Base-by-base conservation (phyloP, 2,888 invertebrate genomes). In the Trypoxylon attenuatum region DNA sequence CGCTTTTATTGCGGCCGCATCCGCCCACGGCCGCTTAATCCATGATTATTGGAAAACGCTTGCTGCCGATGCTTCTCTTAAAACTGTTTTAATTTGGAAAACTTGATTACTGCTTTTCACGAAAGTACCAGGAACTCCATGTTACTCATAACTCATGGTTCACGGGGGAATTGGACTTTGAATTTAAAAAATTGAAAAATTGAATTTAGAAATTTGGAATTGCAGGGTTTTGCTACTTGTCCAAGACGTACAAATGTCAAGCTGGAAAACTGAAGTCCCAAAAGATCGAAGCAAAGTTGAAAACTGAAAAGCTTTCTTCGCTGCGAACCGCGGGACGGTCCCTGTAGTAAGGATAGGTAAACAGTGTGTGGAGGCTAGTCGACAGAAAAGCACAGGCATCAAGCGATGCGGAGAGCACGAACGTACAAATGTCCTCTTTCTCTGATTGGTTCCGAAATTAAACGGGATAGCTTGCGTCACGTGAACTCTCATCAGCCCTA, bases 401-500 rank as follows among this genome's bases (percentile, higher is more conserved):
- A 19, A 16, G 8, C 5, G 41, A 58, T 33, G 52, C 41, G 39
- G 52, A 33, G 19, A 42, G n/a, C 46, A 50, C 49, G 18, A 18
- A 22, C 5, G 49, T 21, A 25, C 19, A 21, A 45, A 42, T 55
- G 51, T 43, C 62, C 69, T 56, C 70, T 69, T 66, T 54, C 65
- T 60, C 57, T 62, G 73, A 66, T 69, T 63, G 66, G 60, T 54
- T 71, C 46, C 43, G 67, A 71, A 71, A 71, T 71, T 55, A 70
- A 70, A 70, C 71, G 52, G 33, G 50, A 19, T 39, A 53, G 62
- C 47, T 39, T 39, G 46, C 56, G 51, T n/a, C n/a, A n/a, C 4
- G n/a, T 13, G 33, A 33, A 57, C 61, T 69, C 49, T 62, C 52
- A 70, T 67, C 62, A 54, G 54, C 38, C 43, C 55, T 22, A 43